Base-by-base conservation (phyloP, 2,113 vertebrate genomes). In the Eulacestoma nigropectus region DNA sequence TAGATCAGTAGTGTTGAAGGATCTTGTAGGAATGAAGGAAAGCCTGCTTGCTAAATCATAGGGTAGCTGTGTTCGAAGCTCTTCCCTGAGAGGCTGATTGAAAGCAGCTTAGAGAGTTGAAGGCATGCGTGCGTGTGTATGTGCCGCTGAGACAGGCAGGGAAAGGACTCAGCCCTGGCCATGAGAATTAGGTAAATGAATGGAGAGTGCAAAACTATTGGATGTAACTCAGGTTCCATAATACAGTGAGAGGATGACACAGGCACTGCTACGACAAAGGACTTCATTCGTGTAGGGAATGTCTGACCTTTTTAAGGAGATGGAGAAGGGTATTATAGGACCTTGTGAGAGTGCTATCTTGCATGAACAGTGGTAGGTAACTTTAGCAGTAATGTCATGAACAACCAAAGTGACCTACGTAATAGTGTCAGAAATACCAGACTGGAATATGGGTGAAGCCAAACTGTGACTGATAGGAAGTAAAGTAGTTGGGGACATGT, bases 41-140 rank as follows among this genome's bases (percentile, higher is more conserved):
- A 49, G 7, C 15, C 18, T 50, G 20, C 35, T 83, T 62, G 20
- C 9, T 47, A 37, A 32, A 7, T 16, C 3, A 0, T 13, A 17
- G n/a, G 3, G 10, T 59, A 50, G 6, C 8, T 55, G 37, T 50
- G 44, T 29, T 76, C 22, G 26, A 46, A 76, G 15, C 7, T 80
- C 16, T 57, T 78, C 25, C 16, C 22, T 62, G 37, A 33, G 55
- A 74, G 14, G 27, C 0, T 46, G n/a, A 33, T 0, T 50, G 18
- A 74, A 56, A 67, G 30, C 35, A 67, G 18, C 14, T 91, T 56
- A 26, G 30, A 47, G 26, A 14, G 6, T 18, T 81, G 35, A 46
- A 75, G 53, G 9, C 16, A 7, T 0, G 0, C 10, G 16, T 20
- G 9, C 53, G 13, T 27, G 13, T 62, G 6, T 8, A 2, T 2